A percentile compares a stretch with the other conserved stretches of the same genome.
Evolutionary conservation across 2,888 invertebrate genomes (phyloP).

Genomic region (Aporophyla lueneburgensis): DNA sequence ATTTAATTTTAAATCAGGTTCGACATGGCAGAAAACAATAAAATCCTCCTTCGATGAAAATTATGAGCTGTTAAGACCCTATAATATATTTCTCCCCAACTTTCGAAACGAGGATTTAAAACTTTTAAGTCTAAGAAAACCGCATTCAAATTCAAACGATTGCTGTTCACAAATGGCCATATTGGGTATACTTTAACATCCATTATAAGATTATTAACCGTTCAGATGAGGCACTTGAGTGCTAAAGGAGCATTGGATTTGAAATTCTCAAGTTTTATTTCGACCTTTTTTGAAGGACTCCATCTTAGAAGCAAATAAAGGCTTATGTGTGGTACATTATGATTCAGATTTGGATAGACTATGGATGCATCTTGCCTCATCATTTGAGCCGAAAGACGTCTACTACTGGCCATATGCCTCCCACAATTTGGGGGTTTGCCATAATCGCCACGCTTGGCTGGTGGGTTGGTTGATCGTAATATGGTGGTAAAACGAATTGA

Average conservation of each 20-base stretch:
- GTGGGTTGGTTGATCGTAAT: too few relatives aligned
- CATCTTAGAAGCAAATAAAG: too few relatives aligned
- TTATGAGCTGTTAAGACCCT: conserved; percentile 16
- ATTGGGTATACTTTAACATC: conserved; percentile 15
- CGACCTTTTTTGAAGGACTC: not conserved
- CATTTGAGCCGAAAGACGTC: too few relatives aligned
- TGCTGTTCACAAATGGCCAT: conserved; percentile 33
- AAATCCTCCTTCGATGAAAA: conserved; percentile 4
- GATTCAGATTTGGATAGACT: not conserved
- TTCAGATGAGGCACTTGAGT: not conserved
- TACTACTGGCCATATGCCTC: too few relatives aligned
- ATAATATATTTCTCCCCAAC: conserved; percentile 27
- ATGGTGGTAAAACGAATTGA: too few relatives aligned
- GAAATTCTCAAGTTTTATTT: not conserved
- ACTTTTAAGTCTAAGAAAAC: conserved; percentile 33
- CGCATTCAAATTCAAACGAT: conserved; percentile 18
- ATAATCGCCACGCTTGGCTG: too few relatives aligned
- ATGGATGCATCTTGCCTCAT: not conserved
- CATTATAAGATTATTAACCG: conserved; percentile 19
- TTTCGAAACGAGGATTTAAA: conserved; percentile 26
- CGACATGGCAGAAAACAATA: conserved; percentile 1
- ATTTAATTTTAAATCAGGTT: not conserved
- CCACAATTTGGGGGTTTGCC: too few relatives aligned
- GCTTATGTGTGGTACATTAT: too few relatives aligned
- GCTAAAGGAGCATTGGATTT: conserved; percentile 2